Conservation (phyloP, 2,797 vertebrate species). For the Philypnodon macrostomus region DNA sequence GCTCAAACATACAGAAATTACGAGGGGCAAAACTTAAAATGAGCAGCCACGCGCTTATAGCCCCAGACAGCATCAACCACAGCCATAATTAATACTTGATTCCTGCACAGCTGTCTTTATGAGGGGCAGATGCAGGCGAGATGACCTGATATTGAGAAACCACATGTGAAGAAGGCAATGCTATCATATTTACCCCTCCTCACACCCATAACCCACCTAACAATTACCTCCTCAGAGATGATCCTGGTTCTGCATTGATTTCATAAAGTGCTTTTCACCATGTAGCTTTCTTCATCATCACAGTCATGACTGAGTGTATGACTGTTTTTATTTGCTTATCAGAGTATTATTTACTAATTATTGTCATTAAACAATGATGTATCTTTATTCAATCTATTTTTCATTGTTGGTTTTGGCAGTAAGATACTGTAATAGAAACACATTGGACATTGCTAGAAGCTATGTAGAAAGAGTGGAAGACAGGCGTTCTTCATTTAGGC, state of each 20-base stretch:
- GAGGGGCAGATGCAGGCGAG: slow-evolving; percentile 74
- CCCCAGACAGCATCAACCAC: slow-evolving; percentile 76
- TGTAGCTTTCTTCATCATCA: slow-evolving; percentile 68
- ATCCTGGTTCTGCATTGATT: slow-evolving; percentile 70
- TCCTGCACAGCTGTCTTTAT: slow-evolving; percentile 76
- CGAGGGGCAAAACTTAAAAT: slow-evolving; percentile 76
- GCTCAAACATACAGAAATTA: slow-evolving; percentile 73
- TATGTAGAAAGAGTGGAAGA: slow-evolving; percentile 29
- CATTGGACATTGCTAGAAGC: slow-evolving; percentile 49
- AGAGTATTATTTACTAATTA: too few species aligned
- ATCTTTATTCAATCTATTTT: slow-evolving; percentile 39
- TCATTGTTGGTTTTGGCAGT: neutral
- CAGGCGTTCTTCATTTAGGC: slow-evolving; percentile 43
- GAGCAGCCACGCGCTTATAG: slow-evolving; percentile 69
- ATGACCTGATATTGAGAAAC: slow-evolving; percentile 78
- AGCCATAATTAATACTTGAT: slow-evolving; percentile 85
- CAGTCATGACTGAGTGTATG: too few species aligned
- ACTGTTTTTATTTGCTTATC: slow-evolving; percentile 38
- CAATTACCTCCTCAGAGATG: slow-evolving; percentile 78
- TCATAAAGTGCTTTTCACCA: slow-evolving; percentile 75
- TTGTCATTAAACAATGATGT: slow-evolving; percentile 60
- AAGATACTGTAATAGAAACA: slow-evolving; percentile 41
- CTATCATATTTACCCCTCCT: slow-evolving; percentile 77
- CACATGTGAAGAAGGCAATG: slow-evolving; percentile 75
- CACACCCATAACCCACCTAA: slow-evolving; percentile 56